phyloP scores from a whole-genome alignment of 2,888 invertebrate species.

The Cheilosia variabilis region DNA sequence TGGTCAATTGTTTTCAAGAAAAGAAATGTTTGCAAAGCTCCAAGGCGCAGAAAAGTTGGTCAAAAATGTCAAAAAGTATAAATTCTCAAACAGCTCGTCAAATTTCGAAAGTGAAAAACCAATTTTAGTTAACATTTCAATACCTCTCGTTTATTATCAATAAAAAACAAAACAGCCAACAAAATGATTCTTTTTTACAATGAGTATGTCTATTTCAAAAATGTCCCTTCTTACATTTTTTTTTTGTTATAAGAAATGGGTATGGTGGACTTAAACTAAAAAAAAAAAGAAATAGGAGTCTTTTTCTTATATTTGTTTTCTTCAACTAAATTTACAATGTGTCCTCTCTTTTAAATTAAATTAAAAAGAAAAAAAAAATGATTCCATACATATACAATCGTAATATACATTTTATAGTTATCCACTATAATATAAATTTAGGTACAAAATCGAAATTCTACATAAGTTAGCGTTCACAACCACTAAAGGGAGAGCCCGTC shows the following conservation, averaged over 20 bases:
- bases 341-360: constrained; percentile 53
- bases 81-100: neutral
- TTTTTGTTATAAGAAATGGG: constrained; percentile 38
- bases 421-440: constrained; percentile 59
- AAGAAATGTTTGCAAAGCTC: constrained; percentile 28
- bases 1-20: neutral
- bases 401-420: constrained; percentile 21
- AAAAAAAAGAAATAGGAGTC: constrained; percentile 2
- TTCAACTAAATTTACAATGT: constrained; percentile 60
- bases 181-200: constrained; percentile 67
- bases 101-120: neutral
- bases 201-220: constrained; percentile 47
- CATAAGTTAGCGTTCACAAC: constrained; percentile 42
- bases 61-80: neutral
- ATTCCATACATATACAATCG: constrained; percentile 55
- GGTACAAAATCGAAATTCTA: constrained; percentile 71
- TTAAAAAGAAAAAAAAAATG: constrained; percentile 43
- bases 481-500: neutral
- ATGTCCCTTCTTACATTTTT: constrained; percentile 28
- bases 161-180: constrained; percentile 62
- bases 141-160: constrained; percentile 58
- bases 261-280: constrained; percentile 59
- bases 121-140: constrained; percentile 25
- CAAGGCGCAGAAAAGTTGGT: constrained; percentile 3
- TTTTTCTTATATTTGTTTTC: constrained; percentile 20